Conservation (phyloP, 2,113 vertebrate species). For the Amblyopsis rosae region DNA sequence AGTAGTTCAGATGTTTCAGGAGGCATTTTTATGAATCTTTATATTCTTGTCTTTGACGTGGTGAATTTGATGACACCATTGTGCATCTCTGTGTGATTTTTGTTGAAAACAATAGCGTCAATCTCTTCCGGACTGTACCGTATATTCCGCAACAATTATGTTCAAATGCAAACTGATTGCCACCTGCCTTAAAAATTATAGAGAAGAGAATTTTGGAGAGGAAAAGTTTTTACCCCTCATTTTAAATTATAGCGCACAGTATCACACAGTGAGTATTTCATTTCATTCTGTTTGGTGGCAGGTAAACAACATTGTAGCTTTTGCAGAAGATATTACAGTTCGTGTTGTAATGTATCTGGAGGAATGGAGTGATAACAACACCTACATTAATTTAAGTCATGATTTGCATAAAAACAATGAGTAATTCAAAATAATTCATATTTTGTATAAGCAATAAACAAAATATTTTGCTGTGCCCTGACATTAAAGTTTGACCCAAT, state of each 20-base stretch:
- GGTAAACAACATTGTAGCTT: slow-evolving; percentile 41
- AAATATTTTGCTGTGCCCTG: too few relatives aligned
- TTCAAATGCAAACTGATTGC: slow-evolving; percentile 20
- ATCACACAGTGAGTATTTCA: slow-evolving; percentile 34
- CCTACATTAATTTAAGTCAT: too few relatives aligned
- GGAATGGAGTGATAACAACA: too few relatives aligned
- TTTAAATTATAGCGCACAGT: slow-evolving; percentile 27
- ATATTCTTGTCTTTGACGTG: neutral
- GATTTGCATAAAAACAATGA: too few relatives aligned
- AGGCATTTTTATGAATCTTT: neutral
- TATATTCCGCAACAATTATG: neutral
- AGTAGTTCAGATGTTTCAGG: neutral
- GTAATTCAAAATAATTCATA: too few relatives aligned
- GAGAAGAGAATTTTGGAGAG: neutral
- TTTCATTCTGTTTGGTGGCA: slow-evolving; percentile 31
- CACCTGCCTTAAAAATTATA: slow-evolving; percentile 7
- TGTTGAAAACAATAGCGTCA: neutral
- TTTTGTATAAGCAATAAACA: too few relatives aligned
- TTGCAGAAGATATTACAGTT: slow-evolving; percentile 29
- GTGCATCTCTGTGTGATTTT: neutral
- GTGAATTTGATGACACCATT: slow-evolving; percentile 2
- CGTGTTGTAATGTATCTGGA: too few relatives aligned
- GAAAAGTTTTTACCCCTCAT: slow-evolving; percentile 3
- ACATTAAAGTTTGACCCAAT: too few relatives aligned
- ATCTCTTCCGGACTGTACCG: neutral